A percentile compares a stretch with the other conserved stretches of the same genome.
Evolutionary conservation across 2,797 vertebrate genomes (phyloP).

Genomic region (Fringilla coelebs): DNA sequence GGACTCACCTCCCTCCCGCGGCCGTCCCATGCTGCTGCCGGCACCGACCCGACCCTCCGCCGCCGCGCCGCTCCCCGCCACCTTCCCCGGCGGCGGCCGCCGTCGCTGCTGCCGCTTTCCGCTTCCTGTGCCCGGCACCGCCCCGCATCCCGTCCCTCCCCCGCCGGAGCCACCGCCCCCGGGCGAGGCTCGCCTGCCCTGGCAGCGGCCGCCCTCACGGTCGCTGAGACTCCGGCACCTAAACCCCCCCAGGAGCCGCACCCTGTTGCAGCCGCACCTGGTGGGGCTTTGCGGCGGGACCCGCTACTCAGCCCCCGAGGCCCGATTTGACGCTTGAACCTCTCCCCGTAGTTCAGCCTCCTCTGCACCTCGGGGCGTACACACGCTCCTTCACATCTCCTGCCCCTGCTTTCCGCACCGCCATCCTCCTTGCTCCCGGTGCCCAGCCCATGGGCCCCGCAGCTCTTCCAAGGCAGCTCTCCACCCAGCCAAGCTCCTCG

Average conservation of each 20-base stretch:
- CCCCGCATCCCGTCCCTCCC: constrained; percentile 32
- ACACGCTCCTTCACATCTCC: not conserved
- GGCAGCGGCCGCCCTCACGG: accelerated
- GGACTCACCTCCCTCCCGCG: constrained; percentile 8
- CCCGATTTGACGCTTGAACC: not conserved
- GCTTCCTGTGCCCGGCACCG: constrained; percentile 75
- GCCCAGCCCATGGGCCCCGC: not conserved
- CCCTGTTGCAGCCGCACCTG: not conserved
- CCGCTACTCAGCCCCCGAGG: not conserved
- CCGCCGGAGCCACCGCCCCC: constrained; percentile 13
- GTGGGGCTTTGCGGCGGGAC: no score
- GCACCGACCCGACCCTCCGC: not conserved
- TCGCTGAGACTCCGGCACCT: accelerated
- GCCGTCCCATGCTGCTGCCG: constrained; percentile 41
- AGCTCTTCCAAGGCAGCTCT: not conserved
- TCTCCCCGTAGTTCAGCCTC: not conserved
- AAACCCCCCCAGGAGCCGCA: accelerated
- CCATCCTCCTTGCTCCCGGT: not conserved
- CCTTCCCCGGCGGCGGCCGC: constrained; percentile 13
- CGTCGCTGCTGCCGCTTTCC: constrained; percentile 63
- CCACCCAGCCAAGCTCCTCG: not conserved
- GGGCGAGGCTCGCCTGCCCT: no score
- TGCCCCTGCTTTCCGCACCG: not conserved
- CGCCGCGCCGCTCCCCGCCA: constrained; percentile 10
- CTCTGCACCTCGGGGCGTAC: no score